A percentile compares a stretch with the other conserved stretches of the same genome.
These are phyloP conservation scores for Mactromeris polynyma DNA, from an alignment of 2,888 invertebrate species.

Conservation along the genomic window DNA sequence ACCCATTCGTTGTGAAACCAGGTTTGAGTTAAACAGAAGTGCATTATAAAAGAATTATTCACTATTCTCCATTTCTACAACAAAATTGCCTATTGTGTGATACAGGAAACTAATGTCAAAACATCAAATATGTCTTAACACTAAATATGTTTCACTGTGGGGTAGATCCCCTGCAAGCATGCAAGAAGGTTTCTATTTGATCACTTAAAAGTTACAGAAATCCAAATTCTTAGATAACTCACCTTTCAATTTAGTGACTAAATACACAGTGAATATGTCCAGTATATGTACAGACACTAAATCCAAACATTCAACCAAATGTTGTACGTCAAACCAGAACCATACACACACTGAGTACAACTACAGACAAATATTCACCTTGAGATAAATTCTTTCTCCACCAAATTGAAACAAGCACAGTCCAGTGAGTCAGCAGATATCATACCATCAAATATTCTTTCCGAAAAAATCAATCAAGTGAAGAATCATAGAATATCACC, in stretches of 20 bases:
- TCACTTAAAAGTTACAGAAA: too few relatives aligned
- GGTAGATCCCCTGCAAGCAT: too few relatives aligned
- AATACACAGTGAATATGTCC: neutral
- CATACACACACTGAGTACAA: neutral
- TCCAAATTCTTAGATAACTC: neutral
- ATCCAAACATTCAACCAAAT: neutral
- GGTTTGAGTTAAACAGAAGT: neutral
- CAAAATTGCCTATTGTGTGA: too few relatives aligned
- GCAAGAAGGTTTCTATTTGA: too few relatives aligned
- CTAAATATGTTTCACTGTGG: too few relatives aligned
- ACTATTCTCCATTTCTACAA: too few relatives aligned
- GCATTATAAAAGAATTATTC: neutral
- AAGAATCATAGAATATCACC: constrained; percentile 32
- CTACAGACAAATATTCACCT: neutral
- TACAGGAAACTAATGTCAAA: too few relatives aligned
- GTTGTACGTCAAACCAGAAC: neutral
- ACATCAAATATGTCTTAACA: too few relatives aligned
- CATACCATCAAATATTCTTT: neutral
- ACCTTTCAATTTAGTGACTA: constrained; percentile 10
- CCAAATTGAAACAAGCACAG: neutral
- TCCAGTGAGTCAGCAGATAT: constrained; percentile 7
- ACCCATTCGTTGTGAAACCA: too few relatives aligned
- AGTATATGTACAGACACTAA: neutral
- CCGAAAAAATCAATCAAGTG: constrained; percentile 43
- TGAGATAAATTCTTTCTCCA: neutral